phyloP scores from a whole-genome alignment of 2,888 invertebrate species.

The Athalia circularis region DNA sequence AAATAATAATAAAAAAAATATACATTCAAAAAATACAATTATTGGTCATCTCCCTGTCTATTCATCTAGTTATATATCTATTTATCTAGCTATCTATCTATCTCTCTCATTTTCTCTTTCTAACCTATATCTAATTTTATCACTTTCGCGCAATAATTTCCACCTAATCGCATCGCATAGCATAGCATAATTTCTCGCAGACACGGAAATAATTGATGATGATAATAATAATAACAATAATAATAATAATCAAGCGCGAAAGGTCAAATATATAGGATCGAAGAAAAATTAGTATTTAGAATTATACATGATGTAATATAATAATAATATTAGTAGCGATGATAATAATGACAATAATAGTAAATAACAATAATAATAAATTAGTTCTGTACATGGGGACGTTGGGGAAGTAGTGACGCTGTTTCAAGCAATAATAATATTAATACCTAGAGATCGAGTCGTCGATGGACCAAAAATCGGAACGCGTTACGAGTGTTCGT shows the following conservation, averaged over 20 bases:
- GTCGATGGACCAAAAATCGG: constrained; percentile 32
- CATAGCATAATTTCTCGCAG: neutral
- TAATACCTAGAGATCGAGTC: constrained; percentile 62
- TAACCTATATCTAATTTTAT: neutral
- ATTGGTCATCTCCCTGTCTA: constrained; percentile 11
- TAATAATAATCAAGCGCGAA: constrained; percentile 14
- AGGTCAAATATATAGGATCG: constrained; percentile 38
- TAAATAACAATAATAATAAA: constrained; percentile 74
- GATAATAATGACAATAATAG: constrained; percentile 67
- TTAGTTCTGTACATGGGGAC: constrained; percentile 72
- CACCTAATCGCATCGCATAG: neutral
- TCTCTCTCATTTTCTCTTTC: neutral
- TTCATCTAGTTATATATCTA: neutral
- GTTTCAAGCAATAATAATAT: constrained; percentile 69
- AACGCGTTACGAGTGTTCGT: neutral
- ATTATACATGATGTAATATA: constrained; percentile 61
- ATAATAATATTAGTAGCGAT: constrained; percentile 61
- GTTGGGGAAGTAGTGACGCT: constrained; percentile 46
- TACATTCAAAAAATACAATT: neutral
- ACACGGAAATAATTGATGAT: neutral
- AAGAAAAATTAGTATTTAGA: constrained; percentile 67
- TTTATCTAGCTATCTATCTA: neutral
- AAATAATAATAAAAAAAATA: constrained; percentile 4
- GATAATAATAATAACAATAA: neutral
- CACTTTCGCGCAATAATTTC: constrained; percentile 1